Conservation (phyloP, 2,113 vertebrate species). For the Larimichthys polyactis region DNA sequence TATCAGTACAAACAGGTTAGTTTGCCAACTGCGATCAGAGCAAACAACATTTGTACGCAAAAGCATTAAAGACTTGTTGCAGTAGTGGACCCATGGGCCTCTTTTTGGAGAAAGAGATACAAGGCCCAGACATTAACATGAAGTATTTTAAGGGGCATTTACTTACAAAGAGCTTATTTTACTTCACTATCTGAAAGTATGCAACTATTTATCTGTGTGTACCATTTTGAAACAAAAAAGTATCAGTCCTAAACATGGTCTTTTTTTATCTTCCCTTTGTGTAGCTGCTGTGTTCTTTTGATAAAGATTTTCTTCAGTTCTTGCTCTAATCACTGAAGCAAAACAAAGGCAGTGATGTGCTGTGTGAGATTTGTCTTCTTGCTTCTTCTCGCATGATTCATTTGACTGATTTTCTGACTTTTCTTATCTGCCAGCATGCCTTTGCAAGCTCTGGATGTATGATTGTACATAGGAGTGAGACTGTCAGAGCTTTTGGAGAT, state of each 20-base stretch:
- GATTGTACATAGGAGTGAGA: neutral
- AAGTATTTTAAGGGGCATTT: neutral
- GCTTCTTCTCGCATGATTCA: conserved; percentile 3
- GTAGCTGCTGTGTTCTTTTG: neutral
- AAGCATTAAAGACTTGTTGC: conserved; percentile 19
- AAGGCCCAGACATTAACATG: neutral
- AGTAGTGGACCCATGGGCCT: conserved; percentile 12
- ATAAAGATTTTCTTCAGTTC: conserved; percentile 4
- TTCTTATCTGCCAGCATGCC: conserved; percentile 13
- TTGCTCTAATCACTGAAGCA: conserved; percentile 7
- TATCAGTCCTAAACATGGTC: conserved; percentile 17
- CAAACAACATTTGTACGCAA: conserved; percentile 52
- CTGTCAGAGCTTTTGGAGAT: conserved; percentile 22
- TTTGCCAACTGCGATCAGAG: conserved; percentile 52
- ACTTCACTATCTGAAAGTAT: neutral
- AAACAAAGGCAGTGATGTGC: neutral
- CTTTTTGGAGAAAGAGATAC: neutral
- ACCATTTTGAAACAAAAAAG: conserved; percentile 1
- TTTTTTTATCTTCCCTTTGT: conserved; percentile 24
- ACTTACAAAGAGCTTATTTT: neutral
- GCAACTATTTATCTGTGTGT: neutral
- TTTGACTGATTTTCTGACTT: conserved; percentile 26
- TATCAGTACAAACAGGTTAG: conserved; percentile 59
- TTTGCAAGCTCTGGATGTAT: neutral
- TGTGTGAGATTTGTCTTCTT: conserved; percentile 9